Evolutionary conservation across 2,888 invertebrate species (phyloP).

Genomic region (Epinotia brunnichana): DNA sequence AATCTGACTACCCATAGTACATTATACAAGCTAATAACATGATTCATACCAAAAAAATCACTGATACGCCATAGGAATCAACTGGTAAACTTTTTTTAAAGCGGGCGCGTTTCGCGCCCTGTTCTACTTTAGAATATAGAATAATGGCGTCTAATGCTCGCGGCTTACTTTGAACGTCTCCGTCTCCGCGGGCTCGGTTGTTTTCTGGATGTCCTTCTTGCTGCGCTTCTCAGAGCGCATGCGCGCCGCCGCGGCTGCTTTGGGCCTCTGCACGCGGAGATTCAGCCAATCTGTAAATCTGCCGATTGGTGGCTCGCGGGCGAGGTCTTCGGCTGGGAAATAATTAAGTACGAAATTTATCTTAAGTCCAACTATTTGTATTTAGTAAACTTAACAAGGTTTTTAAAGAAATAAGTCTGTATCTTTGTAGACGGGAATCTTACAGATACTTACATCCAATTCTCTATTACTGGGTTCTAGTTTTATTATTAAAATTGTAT

Average conservation of each 20-base stretch:
- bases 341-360: background rate
- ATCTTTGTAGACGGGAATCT: too few relatives aligned
- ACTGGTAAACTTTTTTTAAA: conserved; percentile 12
- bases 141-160: conserved; percentile 50
- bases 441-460: too few relatives aligned
- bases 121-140: conserved; percentile 44
- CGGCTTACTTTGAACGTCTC: conserved; percentile 75
- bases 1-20: background rate
- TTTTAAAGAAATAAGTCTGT: too few relatives aligned
- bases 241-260: conserved; percentile 63
- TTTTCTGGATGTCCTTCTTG: conserved; percentile 54
- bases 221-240: conserved; percentile 71
- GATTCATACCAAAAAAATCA: conserved; percentile 13
- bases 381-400: too few relatives aligned
- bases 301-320: conserved; percentile 74
- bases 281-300: conserved; percentile 78
- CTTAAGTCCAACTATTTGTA: background rate
- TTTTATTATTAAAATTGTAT: too few relatives aligned
- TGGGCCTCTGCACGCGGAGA: conserved; percentile 74
- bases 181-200: conserved; percentile 60
- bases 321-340: conserved; percentile 75
- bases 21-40: background rate
- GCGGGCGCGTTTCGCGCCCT: conserved; percentile 27
- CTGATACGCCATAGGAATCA: background rate
- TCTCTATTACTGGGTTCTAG: too few relatives aligned